Evolutionary conservation across 2,888 invertebrate genomes (phyloP).

Genomic region (Nematopogon swammerdamellus): DNA sequence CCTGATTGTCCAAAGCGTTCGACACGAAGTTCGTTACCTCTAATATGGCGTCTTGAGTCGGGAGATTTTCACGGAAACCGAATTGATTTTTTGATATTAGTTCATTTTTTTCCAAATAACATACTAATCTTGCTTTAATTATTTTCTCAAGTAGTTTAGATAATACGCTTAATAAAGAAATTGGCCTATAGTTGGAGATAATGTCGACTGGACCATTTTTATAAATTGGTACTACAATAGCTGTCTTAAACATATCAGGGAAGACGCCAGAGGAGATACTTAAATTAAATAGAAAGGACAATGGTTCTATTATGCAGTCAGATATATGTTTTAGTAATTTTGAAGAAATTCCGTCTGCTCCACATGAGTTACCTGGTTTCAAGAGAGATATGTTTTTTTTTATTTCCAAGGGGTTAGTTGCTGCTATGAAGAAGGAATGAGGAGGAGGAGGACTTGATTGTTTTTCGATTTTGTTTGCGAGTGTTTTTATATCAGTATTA

Average conservation of each 20-base stretch:
- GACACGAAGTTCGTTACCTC: background rate
- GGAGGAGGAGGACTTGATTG: background rate
- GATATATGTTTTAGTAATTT: slow-evolving; percentile 1
- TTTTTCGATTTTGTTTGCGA: background rate
- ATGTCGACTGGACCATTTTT: background rate
- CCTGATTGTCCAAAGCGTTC: background rate
- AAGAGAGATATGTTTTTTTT: background rate
- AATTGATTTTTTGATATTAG: slow-evolving; percentile 3
- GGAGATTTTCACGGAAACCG: slow-evolving; percentile 2
- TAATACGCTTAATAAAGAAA: slow-evolving; percentile 2
- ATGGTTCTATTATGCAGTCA: background rate
- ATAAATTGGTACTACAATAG: slow-evolving; percentile 1
- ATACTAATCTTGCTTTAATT: slow-evolving; percentile 1
- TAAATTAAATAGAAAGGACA: slow-evolving; percentile 3
- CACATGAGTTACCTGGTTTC: slow-evolving; percentile 2
- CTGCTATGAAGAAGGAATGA: background rate
- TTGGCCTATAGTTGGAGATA: slow-evolving; percentile 3
- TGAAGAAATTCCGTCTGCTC: background rate
- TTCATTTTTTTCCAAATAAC: slow-evolving; percentile 3
- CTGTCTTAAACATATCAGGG: slow-evolving; percentile 3
- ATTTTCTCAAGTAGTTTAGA: slow-evolving; percentile 7
- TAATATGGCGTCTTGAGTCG: slow-evolving; percentile 5
- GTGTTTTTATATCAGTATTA: background rate
- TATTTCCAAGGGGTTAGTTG: background rate
- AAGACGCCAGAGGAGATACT: slow-evolving; percentile 1